These are phyloP conservation scores for Bufo bufo DNA, from an alignment of 2,113 vertebrate species.

Conservation along the genomic window DNA sequence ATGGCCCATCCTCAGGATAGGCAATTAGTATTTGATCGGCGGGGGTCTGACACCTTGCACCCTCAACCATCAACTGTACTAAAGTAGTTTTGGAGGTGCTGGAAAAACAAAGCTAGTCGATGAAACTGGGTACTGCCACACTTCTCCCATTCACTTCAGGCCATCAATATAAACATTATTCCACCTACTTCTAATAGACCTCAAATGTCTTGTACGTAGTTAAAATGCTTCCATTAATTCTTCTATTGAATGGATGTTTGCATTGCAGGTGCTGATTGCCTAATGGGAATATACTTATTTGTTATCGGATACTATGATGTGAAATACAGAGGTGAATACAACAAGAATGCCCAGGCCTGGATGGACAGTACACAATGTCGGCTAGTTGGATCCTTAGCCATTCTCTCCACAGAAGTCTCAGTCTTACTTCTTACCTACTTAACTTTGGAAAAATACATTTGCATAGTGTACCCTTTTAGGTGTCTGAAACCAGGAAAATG, in stretches of 20 bases:
- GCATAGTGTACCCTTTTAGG: slow-evolving; percentile 94
- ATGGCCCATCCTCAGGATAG: too few species aligned
- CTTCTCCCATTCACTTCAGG: too few species aligned
- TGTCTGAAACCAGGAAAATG: slow-evolving; percentile 87
- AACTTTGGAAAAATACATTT: slow-evolving; percentile 96
- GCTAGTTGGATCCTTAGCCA: slow-evolving; percentile 89
- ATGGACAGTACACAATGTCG: slow-evolving; percentile 92
- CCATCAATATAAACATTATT: background rate
- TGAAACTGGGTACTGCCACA: too few species aligned
- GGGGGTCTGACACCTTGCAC: too few species aligned
- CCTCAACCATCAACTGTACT: too few species aligned
- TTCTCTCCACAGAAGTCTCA: slow-evolving; percentile 96
- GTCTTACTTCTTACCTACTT: slow-evolving; percentile 94
- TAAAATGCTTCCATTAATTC: background rate
- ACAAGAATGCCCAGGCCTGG: slow-evolving; percentile 93
- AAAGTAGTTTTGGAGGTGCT: too few species aligned
- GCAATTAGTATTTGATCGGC: too few species aligned
- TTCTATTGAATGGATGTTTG: background rate
- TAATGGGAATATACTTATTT: slow-evolving; percentile 97
- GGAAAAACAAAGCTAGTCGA: too few species aligned
- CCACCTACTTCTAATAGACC: background rate
- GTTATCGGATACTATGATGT: slow-evolving; percentile 93
- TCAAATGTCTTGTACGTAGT: background rate
- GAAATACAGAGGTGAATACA: slow-evolving; percentile 95
- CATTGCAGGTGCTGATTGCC: slow-evolving; percentile 88